Evolutionary conservation across 2,113 vertebrate species (phyloP), one percentile per base, ranked within the genome.

Genomic region (Mormyrus lacerda): DNA sequence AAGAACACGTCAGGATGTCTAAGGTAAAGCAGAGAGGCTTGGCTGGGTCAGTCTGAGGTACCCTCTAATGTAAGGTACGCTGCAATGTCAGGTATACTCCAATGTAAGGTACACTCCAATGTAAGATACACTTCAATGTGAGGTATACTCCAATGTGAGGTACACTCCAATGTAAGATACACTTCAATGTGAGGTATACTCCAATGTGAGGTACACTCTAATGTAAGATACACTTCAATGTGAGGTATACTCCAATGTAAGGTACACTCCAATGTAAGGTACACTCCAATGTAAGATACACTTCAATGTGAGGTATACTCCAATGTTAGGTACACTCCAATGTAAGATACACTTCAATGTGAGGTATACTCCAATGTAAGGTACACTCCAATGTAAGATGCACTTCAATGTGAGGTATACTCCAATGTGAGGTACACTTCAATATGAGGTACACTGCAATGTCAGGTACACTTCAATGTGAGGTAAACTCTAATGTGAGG

Each of bases 1-100:
- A 99, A 99, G 95, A 99, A 99, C 95, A 99, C 98, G 0, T 99
- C 98, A 0, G 98, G 98, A 44, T 99, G 98, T 92, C 93, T 99
- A 92, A 95, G 98, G 98, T 99, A 91, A 6, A 85, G 0, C 2
- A 50, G 1, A 48, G 9, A 17, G 84, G 4, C 19, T n/a, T 50
- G 13, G 48, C 45, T 31, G 6, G 84, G 10, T 24, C 55, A 17
- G 50, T 53, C 3, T 53, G 15, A 3, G 50, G 50, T 17, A 51
- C 50, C 17, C 50, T 50, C 2, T 11, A 7, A 45, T 3, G 42
- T 44, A 4, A 44, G 42, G 42, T 44, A 44, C 3, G 5, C 42
- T 44, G 3, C 42, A 48, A 11, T 51, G 3, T 51, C 13, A 17
- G 50, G 50, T 51, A 51, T 1, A 51, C 50, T 92, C 92, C 99